Evolutionary conservation across 2,888 invertebrate species (phyloP), one percentile per base, ranked within the genome.

Genomic region (Synanthedon andrenaeformis): DNA sequence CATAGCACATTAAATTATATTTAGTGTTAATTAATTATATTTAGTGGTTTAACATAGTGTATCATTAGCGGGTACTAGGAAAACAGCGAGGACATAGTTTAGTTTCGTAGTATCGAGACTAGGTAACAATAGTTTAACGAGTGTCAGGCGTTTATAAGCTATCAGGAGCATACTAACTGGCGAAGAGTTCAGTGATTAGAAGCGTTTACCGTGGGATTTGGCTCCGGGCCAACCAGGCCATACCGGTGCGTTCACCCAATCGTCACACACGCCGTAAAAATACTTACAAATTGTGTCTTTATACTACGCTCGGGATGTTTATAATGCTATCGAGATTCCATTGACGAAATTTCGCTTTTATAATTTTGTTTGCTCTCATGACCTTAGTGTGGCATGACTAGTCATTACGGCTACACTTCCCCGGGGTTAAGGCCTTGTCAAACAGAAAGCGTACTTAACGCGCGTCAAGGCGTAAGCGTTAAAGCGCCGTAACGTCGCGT

Each of bases 121-220:
- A 68, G 69, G 72, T 69, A 35, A 70, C 63, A 66, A 65, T 66
- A 60, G 63, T 72, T 70, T 68, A 64, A 63, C 67, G 71, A 70
- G 76, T 80, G 84, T 83, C 67, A 82, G 83, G 82, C 78, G 76
- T 70, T 71, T 74, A 86, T 82, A 74, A 78, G 74, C 72, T 69
- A 75, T 76, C 74, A 79, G 74, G 73, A 81, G 82, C 72, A 75
- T 76, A 76, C 76, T 76, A 79, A 77, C 76, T 71, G 72, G 74
- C 69, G 69, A 72, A 72, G 75, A 71, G 75, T 72, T 66, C 66
- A 72, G 76, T 79, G 85, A 85, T 84, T 82, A 84, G 84, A 74
- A 74, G 74, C 79, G 79, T 79, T 75, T 73, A 77, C 77, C 82
- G 84, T 83, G 83, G 79, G 83, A 81, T 76, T 73, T 87, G 87